Evolutionary conservation across 2,113 vertebrate species (phyloP).

Genomic region (Sminthopsis crassicaudata): DNA sequence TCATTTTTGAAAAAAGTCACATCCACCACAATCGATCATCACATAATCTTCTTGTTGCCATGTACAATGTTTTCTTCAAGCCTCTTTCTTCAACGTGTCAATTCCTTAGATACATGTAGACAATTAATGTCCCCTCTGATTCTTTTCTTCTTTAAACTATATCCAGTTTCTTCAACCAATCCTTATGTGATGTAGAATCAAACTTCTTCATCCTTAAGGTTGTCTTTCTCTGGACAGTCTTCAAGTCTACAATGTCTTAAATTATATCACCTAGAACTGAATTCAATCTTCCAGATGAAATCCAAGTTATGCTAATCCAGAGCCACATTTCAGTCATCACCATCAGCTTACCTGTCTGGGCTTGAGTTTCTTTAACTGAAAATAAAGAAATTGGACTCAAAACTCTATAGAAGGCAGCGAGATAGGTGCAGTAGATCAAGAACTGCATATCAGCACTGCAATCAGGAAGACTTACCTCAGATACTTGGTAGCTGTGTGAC

Average conservation of each 20-base stretch:
- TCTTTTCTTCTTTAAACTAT: neutral
- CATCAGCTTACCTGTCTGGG: neutral
- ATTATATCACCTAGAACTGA: neutral
- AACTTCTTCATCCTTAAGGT: neutral
- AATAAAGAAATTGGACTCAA: neutral
- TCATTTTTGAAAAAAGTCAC: too few relatives aligned
- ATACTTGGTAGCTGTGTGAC: neutral
- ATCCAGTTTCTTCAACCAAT: neutral
- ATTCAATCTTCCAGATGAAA: neutral
- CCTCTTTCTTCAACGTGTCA: neutral
- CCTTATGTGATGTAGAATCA: neutral
- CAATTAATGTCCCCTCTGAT: neutral
- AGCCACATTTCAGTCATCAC: neutral
- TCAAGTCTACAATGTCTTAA: neutral
- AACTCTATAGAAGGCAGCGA: neutral
- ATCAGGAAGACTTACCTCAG: too few relatives aligned
- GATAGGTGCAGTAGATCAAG: neutral
- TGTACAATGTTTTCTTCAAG: too few relatives aligned
- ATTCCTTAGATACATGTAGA: neutral
- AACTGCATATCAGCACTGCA: too few relatives aligned
- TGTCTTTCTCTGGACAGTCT: neutral
- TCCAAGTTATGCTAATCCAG: neutral
- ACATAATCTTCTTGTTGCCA: too few relatives aligned
- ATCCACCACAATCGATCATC: too few relatives aligned
- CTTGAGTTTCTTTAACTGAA: neutral